phyloP scores from a whole-genome alignment of 2,888 invertebrate species.

The Diplazon laetatorius region DNA sequence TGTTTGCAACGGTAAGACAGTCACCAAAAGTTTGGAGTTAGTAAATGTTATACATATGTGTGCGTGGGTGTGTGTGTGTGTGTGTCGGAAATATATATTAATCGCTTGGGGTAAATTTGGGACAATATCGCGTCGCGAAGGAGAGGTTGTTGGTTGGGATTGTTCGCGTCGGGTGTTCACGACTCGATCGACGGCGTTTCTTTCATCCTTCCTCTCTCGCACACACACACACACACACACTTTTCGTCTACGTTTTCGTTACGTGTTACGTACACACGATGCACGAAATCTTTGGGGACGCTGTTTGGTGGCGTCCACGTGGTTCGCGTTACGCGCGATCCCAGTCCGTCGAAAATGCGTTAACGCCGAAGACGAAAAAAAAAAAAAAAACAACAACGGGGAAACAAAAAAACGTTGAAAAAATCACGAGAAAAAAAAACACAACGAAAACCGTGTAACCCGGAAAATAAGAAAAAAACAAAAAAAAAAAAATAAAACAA shows the following conservation, averaged over 20 bases:
- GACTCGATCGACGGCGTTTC: constrained; percentile 34
- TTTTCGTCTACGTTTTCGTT: background rate
- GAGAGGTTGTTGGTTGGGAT: constrained; percentile 26
- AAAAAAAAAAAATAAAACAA: constrained; percentile 34
- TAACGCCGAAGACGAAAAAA: constrained; percentile 32
- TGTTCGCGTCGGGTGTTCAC: constrained; percentile 51
- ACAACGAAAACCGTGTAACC: constrained; percentile 33
- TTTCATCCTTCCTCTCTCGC: background rate
- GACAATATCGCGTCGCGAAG: constrained; percentile 42
- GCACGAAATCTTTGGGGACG: constrained; percentile 52
- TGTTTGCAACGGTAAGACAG: constrained; percentile 2
- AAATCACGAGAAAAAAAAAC: constrained; percentile 19
- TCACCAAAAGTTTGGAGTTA: constrained; percentile 13
- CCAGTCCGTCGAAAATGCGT: constrained; percentile 28
- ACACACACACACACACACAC: constrained; percentile 6
- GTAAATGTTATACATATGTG: constrained; percentile 44
- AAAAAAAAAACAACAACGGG: constrained; percentile 24
- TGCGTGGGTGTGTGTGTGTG: no score
- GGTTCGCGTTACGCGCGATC: constrained; percentile 54
- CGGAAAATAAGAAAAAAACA: no score
- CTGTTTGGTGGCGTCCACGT: constrained; percentile 59
- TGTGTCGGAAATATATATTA: constrained; percentile 41
- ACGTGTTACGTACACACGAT: constrained; percentile 19
- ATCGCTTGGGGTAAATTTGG: constrained; percentile 26
- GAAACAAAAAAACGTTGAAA: no score